Percentiles rank a stretch among this genome's conserved stretches.
Evolutionary conservation across 2,888 invertebrate species (phyloP).

Genomic region (Acrobasis consociella): DNA sequence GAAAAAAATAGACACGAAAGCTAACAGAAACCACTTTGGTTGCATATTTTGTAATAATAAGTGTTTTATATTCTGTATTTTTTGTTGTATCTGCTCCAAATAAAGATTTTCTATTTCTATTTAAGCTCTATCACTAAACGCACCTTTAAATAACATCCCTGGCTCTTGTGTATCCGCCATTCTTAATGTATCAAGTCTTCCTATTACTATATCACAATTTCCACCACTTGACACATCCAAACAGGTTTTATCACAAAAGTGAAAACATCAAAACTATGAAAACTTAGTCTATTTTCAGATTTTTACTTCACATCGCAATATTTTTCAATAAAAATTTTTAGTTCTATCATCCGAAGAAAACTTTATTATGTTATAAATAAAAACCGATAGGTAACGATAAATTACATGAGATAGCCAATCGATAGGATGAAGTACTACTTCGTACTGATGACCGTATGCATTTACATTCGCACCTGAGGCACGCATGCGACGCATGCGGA

Average conservation of each 20-base stretch:
- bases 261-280: background rate
- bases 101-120: too few species aligned
- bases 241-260: too few species aligned
- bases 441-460: constrained; percentile 49
- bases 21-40: too few species aligned
- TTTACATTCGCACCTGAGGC: constrained; percentile 68
- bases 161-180: constrained; percentile 25
- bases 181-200: constrained; percentile 30
- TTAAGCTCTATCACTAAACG: constrained; percentile 7
- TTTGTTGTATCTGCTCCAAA: too few species aligned
- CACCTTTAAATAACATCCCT: constrained; percentile 44
- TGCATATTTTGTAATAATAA: too few species aligned
- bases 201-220: background rate
- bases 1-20: too few species aligned
- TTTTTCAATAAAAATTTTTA: too few species aligned
- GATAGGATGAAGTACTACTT: constrained; percentile 9
- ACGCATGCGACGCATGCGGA: constrained; percentile 68
- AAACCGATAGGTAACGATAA: background rate
- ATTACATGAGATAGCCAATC: background rate
- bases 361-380: background rate
- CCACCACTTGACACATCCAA: background rate
- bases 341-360: background rate
- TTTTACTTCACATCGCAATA: too few species aligned
- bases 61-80: too few species aligned
- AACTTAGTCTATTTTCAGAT: background rate